Conservation (phyloP, 2,888 invertebrate genomes). For the Nephrotoma flavescens region DNA sequence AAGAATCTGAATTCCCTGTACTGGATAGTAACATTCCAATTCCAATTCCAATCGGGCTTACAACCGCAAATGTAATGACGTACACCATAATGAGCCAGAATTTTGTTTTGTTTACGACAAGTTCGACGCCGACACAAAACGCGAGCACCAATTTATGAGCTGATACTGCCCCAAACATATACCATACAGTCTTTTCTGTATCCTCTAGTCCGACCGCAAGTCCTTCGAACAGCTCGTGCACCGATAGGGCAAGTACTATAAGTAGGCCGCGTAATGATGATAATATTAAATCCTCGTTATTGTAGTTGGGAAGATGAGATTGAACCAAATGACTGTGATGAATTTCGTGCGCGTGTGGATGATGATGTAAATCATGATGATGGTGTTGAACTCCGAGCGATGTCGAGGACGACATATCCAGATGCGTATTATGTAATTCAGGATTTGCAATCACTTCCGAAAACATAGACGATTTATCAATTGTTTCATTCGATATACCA, state of each 20-base stretch:
- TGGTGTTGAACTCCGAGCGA: neutral
- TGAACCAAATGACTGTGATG: neutral
- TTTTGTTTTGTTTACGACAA: conserved; percentile 55
- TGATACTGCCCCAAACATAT: conserved; percentile 71
- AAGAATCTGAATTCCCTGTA: conserved; percentile 39
- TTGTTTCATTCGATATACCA: neutral
- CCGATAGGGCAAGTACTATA: conserved; percentile 67
- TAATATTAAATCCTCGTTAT: conserved; percentile 18
- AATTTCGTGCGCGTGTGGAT: neutral
- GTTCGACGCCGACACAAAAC: conserved; percentile 75
- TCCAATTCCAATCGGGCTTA: conserved; percentile 67
- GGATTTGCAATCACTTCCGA: neutral
- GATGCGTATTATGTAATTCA: neutral
- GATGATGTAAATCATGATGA: neutral
- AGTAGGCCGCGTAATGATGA: conserved; percentile 51
- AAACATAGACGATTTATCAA: neutral
- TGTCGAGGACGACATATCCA: neutral
- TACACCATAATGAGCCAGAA: conserved; percentile 46
- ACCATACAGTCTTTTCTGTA: conserved; percentile 46
- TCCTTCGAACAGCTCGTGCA: conserved; percentile 79
- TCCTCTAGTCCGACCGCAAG: conserved; percentile 65
- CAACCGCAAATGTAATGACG: conserved; percentile 59
- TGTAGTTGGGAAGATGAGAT: neutral
- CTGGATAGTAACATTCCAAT: conserved; percentile 53
- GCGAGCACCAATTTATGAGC: conserved; percentile 78